phyloP scores from a whole-genome alignment of 1,140 invertebrate genomes.

The Batillaria attramentaria region DNA sequence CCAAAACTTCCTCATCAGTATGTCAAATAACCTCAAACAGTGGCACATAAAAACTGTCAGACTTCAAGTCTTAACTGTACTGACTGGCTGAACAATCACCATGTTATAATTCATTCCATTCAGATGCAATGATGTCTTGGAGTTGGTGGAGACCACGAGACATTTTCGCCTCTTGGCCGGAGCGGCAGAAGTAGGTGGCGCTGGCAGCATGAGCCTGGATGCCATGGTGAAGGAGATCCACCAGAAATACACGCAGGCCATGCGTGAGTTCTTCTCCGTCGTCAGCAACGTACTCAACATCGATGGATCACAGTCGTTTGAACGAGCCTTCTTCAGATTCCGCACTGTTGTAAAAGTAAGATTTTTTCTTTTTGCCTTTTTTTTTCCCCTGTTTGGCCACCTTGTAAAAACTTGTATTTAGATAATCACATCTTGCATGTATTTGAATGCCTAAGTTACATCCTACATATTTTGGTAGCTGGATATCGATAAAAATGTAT shows the following conservation, averaged over 20 bases:
- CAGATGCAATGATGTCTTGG: slow-evolving; percentile 72
- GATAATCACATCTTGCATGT: not conserved
- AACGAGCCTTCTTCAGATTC: slow-evolving; percentile 70
- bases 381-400: not conserved
- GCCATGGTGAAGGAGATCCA: slow-evolving; percentile 71
- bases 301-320: slow-evolving; percentile 69
- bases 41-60: too few species aligned
- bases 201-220: slow-evolving; percentile 68
- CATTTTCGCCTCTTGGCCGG: slow-evolving; percentile 70
- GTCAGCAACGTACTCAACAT: slow-evolving; percentile 69
- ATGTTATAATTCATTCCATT: slow-evolving; percentile 21
- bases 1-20: too few species aligned
- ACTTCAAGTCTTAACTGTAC: too few species aligned
- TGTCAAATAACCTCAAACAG: too few species aligned
- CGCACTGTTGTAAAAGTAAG: slow-evolving; percentile 70
- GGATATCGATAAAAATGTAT: too few species aligned
- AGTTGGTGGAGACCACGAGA: slow-evolving; percentile 70
- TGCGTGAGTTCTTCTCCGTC: slow-evolving; percentile 66
- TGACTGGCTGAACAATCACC: too few species aligned
- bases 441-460: slow-evolving; percentile 2
- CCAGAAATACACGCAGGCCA: slow-evolving; percentile 63
- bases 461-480: not conserved
- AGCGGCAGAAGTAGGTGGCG: slow-evolving; percentile 70
- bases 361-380: not conserved
- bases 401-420: not conserved